Evolutionary conservation across 2,113 vertebrate genomes (phyloP), one percentile per base, ranked within the genome.

Genomic region (Sisor rabdophorus): DNA sequence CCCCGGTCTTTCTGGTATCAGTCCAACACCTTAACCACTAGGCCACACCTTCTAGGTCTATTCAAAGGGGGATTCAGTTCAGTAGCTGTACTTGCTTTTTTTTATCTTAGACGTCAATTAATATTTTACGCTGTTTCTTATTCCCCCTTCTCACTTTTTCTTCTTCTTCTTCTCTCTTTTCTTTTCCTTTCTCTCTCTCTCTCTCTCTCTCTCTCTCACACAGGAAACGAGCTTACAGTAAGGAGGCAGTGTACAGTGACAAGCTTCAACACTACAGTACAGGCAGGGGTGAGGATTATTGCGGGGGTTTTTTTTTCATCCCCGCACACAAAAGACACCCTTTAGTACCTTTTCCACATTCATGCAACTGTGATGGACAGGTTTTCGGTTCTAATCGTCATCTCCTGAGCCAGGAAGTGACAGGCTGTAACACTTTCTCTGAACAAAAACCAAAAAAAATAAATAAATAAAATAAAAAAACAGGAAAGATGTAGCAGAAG

Each of bases 221-320:
- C 86, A 99, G 97, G 92, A 99, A 99, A 89, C 92, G 96, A 0
- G 94, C 93, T 6, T 99, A 98, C 87, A 95, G 92, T 89, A 98
- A 98, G 87, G 97, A 99, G 84, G 96, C 97, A 0, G 95, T 96
- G 52, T 99, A 99, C 92, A 98, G 96, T 0, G 97, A 99, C 61
- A 99, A 99, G 74, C 80, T 99, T 17, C 97, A 99, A 84, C 97
- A 99, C 86, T 99, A 98, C 92, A 99, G 96, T 92, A 97, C 96
- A 0, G 97, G 97, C 74, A 85, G 96, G 93, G 97, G 97, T 99
- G 86, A 98, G 95, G 82, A 7, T 65, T 63, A 48, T 26, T 58
- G 61, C 73, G 44, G n/a, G n/a, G 32, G 32, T 3, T 36, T 3
- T 44, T 47, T 64, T 30, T 20, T 40, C 32, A 32, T 76, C 50